Evolutionary conservation across 2,888 invertebrate species (phyloP).

Genomic region (Patella caerulea): DNA sequence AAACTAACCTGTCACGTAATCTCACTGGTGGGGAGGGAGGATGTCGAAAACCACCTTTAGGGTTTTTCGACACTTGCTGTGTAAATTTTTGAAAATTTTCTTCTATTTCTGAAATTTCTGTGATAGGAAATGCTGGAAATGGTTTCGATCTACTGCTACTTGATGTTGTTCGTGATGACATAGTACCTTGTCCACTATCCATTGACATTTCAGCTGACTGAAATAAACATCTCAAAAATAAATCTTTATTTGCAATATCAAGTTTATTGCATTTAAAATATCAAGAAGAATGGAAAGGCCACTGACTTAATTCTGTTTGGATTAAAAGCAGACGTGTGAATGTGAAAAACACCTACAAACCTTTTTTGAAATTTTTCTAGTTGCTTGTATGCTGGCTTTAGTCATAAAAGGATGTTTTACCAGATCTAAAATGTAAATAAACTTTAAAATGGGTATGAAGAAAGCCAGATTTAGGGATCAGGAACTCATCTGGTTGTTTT

Average conservation of each 20-base stretch:
- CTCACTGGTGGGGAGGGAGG: slow-evolving; percentile 65
- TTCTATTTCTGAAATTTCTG: slow-evolving; percentile 15
- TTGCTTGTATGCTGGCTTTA: slow-evolving; percentile 44
- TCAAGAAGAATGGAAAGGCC: neutral
- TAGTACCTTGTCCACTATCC: slow-evolving; percentile 69
- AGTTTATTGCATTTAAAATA: neutral
- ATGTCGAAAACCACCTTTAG: slow-evolving; percentile 36
- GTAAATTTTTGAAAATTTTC: slow-evolving; percentile 9
- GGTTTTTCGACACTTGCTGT: slow-evolving; percentile 12
- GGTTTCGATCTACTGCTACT: slow-evolving; percentile 43
- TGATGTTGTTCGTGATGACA: slow-evolving; percentile 57
- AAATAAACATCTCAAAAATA: neutral
- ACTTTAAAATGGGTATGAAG: too few species aligned
- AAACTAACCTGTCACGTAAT: slow-evolving; percentile 56
- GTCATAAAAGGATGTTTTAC: slow-evolving; percentile 68
- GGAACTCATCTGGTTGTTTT: too few species aligned
- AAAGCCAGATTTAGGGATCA: too few species aligned
- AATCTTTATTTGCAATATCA: neutral
- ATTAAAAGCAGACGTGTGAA: neutral
- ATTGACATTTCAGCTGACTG: slow-evolving; percentile 62
- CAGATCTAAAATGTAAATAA: slow-evolving; percentile 50
- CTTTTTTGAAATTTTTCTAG: slow-evolving; percentile 32
- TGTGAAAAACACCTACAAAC: slow-evolving; percentile 31
- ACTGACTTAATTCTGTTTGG: neutral
- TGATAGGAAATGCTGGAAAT: slow-evolving; percentile 47